A percentile compares a stretch with the other conserved stretches of the same genome.
These are phyloP conservation scores for Venusia cambrica DNA, from an alignment of 2,888 invertebrate species.

Conservation along the genomic window DNA sequence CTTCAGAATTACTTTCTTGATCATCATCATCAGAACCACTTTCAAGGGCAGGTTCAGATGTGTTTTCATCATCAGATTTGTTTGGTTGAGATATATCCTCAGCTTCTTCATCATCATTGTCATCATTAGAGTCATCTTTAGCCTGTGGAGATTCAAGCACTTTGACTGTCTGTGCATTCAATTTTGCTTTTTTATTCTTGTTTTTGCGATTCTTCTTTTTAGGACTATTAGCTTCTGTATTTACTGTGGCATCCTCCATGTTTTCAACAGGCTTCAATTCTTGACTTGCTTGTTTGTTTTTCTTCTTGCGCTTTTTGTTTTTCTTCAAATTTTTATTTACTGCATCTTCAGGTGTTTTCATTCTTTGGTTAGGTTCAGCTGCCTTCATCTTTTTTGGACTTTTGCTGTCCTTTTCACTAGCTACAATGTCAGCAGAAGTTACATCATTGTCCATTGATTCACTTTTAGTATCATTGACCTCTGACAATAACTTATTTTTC, in stretches of 20 bases:
- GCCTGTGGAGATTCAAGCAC: slow-evolving; percentile 18
- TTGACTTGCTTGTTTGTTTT: slow-evolving; percentile 12
- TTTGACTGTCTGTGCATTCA: neutral
- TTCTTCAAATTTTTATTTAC: slow-evolving; percentile 11
- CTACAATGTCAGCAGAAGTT: slow-evolving; percentile 2
- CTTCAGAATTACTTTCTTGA: slow-evolving; percentile 5
- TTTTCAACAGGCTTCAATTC: slow-evolving; percentile 9
- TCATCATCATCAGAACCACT: no score
- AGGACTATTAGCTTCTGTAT: slow-evolving; percentile 10
- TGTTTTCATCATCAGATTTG: neutral
- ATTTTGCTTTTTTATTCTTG: slow-evolving; percentile 18
- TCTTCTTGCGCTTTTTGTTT: slow-evolving; percentile 23
- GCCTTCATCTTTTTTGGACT: slow-evolving; percentile 31
- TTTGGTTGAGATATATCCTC: no score
- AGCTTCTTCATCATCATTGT: slow-evolving; percentile 11
- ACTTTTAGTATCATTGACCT: slow-evolving; percentile 8
- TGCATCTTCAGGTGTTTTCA: slow-evolving; percentile 5
- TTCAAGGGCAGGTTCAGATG: no score
- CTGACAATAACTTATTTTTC: slow-evolving; percentile 39
- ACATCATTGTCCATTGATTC: slow-evolving; percentile 11
- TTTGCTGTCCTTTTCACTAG: slow-evolving; percentile 17
- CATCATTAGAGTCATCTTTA: slow-evolving; percentile 1
- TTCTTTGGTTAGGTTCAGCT: slow-evolving; percentile 2
- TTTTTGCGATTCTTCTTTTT: slow-evolving; percentile 29
- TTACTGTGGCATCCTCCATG: slow-evolving; percentile 2